Evolutionary conservation across 2,888 invertebrate species (phyloP), one percentile per base, ranked within the genome.

Genomic region (Dorcus hopei): DNA sequence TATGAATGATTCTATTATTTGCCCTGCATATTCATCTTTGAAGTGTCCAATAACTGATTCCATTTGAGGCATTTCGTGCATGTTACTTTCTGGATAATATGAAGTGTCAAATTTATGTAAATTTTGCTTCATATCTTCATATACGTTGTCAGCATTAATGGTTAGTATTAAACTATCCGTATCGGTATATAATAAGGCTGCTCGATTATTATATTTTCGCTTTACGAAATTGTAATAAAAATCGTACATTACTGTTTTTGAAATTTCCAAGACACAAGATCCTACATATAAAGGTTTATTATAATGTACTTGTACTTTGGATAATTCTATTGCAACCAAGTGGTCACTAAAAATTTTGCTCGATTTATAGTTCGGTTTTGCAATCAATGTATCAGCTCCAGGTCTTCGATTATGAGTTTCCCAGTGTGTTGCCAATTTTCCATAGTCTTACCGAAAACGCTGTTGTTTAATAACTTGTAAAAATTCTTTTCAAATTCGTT

Each of bases 361-460:
- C 50, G 63, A 70, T 49, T 73, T 65, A 60, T 74, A 76, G 65
- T 72, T 70, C 6, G 70, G 71, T 55, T 64, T 69, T 9, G 72
- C 66, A 23, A 74, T 72, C 6, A 67, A 57, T 42, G 65, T 64
- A 62, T 68, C 63, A 52, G 73, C 74, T 56, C n/a, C n/a, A n/a
- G n/a, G n/a, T n/a, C 74, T 74, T 63, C 68, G 65, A 57, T 69
- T 66, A 5, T 60, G 59, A 38, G 62, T 65, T 26, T 67, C 61
- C 68, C 70, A 71, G 26, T 66, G 48, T 1, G 63, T 65, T 4
- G 66, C 57, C 3, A 72, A 67, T 79, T 79, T 65, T 78, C 77
- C 71, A 78, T 77, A 2, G 74, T 75, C 68, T 77, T 78, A 6
- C 65, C 70, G 49, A 60, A 69, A 3, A 68, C 60, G 0, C 61